phyloP scores from a whole-genome alignment of 2,888 invertebrate species.

The Drosophila mulleri region DNA sequence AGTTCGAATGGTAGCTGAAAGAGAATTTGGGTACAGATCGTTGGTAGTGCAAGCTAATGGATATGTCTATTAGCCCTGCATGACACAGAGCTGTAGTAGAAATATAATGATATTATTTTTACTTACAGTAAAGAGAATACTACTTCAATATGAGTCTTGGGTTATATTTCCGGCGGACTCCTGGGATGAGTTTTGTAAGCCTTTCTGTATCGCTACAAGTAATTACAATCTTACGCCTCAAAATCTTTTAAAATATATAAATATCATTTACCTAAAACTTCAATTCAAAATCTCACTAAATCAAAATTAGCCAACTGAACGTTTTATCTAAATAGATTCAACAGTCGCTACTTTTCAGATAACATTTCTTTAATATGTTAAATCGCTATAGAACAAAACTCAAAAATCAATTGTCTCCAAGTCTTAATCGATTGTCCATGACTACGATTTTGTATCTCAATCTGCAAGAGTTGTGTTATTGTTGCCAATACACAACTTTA shows the following conservation, averaged over 20 bases:
- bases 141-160: background rate
- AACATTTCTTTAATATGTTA: background rate
- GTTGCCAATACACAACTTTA: background rate
- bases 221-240: too few species aligned
- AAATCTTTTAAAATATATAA: too few species aligned
- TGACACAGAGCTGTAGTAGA: background rate
- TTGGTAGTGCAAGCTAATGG: background rate
- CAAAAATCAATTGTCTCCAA: conserved; percentile 1
- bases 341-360: background rate
- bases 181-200: too few species aligned
- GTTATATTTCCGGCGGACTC: too few species aligned
- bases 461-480: conserved; percentile 7
- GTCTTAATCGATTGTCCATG: background rate
- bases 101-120: background rate
- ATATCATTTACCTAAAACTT: too few species aligned
- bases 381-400: background rate
- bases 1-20: conserved; percentile 12
- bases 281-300: too few species aligned
- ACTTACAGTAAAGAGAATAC: background rate
- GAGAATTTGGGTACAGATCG: background rate
- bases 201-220: too few species aligned
- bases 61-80: background rate
- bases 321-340: background rate
- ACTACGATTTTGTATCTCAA: conserved; percentile 5
- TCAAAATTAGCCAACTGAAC: too few species aligned